Base-by-base conservation (phyloP, 2,113 vertebrate species). In the Oryzias celebensis region DNA sequence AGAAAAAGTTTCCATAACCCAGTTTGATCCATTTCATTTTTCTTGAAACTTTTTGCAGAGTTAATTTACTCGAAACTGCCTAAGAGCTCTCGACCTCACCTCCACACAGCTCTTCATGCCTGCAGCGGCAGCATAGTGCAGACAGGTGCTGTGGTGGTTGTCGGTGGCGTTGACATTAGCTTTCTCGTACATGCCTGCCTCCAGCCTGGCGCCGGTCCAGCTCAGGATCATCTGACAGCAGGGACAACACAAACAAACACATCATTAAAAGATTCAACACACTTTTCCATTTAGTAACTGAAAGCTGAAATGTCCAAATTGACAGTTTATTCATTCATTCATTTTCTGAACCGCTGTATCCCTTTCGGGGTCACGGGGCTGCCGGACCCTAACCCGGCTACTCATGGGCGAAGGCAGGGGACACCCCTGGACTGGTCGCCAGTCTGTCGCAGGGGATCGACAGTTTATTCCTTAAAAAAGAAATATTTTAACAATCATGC, bases 81-180 rank as follows among this genome's bases (percentile, higher is more conserved):
- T 36, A 12, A 36, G 36, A 36, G 36, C 36, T 36, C 49, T 49
- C 53, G 8, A 45, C 65, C 87, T 81, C 66, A 90, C 88, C 88
- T 90, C 88, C 65, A 90, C 88, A 12, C 88, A 90, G 77, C 79
- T 88, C 74, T 87, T 90, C 87, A 88, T 87, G 65, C 88, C 88
- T 10, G 88, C 84, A 17, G 88, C 84, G 0, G 88, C 85, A 43
- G 87, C 85, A 14, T 88, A 87, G 74, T 90, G 88, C 48, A 90
- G 79, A 54, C 88, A 90, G 62, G 87, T 87, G 81, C 87, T 87
- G 78, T 72, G 84, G 68, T 82, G 88, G 82, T 90, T 88, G 81
- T 90, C 88, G 1, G 85, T 90, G 54, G 87, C 74, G 20, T 88
- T 90, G 75, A 90, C 87, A 14, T 90, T 88, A 68, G 84, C 88